Evolutionary conservation across 2,888 invertebrate species (phyloP).

Genomic region (Clistopyga incitator): DNA sequence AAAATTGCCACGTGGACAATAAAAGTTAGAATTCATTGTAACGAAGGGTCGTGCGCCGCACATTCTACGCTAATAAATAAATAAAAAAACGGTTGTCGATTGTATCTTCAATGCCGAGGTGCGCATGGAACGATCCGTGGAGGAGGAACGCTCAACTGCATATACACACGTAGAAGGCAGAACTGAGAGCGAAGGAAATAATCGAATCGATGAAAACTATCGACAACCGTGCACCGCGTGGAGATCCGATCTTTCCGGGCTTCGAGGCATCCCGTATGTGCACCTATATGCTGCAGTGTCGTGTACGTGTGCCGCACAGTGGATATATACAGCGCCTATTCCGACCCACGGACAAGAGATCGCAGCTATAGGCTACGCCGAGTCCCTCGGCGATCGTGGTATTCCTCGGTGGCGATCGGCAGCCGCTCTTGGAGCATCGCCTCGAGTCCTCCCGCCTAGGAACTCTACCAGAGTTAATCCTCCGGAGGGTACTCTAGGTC

Average conservation of each 20-base stretch:
- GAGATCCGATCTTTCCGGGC: slow-evolving; percentile 61
- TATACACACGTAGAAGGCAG: slow-evolving; percentile 10
- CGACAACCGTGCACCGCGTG: slow-evolving; percentile 38
- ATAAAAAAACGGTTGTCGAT: slow-evolving; percentile 25
- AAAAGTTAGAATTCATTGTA: background rate
- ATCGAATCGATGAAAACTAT: slow-evolving; percentile 62
- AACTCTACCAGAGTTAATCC: slow-evolving; percentile 53
- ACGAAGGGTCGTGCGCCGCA: background rate
- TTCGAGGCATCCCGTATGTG: slow-evolving; percentile 42
- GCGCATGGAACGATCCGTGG: background rate
- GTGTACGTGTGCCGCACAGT: background rate
- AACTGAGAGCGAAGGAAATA: slow-evolving; percentile 36
- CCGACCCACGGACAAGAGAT: slow-evolving; percentile 42
- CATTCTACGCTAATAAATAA: background rate
- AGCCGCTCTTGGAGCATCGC: slow-evolving; percentile 45
- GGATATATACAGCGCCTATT: background rate
- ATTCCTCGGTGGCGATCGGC: slow-evolving; percentile 50
- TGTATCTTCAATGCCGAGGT: slow-evolving; percentile 27
- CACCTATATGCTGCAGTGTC: background rate
- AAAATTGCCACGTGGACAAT: background rate
- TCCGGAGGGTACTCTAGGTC: slow-evolving; percentile 63
- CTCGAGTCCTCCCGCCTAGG: slow-evolving; percentile 48
- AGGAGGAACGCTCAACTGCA: slow-evolving; percentile 18
- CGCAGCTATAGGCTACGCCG: slow-evolving; percentile 27
- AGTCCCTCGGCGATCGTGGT: slow-evolving; percentile 45